Percentiles rank a stretch among this genome's conserved stretches.
phyloP scores from a whole-genome alignment of 2,797 vertebrate species.

The Catharus ustulatus region DNA sequence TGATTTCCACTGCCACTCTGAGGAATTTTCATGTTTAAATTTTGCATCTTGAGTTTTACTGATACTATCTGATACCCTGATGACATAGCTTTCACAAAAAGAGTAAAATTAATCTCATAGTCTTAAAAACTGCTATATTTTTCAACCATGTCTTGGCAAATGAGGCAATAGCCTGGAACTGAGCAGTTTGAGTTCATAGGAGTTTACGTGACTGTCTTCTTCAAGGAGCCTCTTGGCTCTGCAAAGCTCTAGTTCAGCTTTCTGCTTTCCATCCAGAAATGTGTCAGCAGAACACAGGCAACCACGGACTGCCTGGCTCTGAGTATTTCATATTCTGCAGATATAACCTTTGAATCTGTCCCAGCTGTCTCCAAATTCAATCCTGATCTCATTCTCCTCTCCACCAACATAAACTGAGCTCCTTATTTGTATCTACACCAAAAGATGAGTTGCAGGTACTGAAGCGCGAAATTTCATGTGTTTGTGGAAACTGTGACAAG shows the following conservation, averaged over 20 bases:
- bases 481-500: not conserved
- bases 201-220: slow-evolving; percentile 54
- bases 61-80: slow-evolving; percentile 36
- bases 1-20: slow-evolving; percentile 33
- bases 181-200: slow-evolving; percentile 46
- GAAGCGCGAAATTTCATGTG: not conserved
- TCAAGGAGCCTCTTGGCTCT: slow-evolving; percentile 54
- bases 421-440: slow-evolving; percentile 5
- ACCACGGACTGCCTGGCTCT: slow-evolving; percentile 38
- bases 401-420: not conserved
- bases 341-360: slow-evolving; percentile 55
- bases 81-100: not conserved
- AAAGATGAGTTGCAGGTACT: slow-evolving; percentile 6
- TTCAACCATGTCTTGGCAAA: slow-evolving; percentile 52
- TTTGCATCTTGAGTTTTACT: slow-evolving; percentile 23
- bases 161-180: slow-evolving; percentile 17
- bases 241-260: not conserved
- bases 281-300: slow-evolving; percentile 58
- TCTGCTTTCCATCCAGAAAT: slow-evolving; percentile 62
- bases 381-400: slow-evolving; percentile 16
- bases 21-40: slow-evolving; percentile 30
- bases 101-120: slow-evolving; percentile 53
- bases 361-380: slow-evolving; percentile 60
- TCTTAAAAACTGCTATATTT: slow-evolving; percentile 36
- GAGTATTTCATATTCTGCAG: slow-evolving; percentile 59